These are phyloP conservation scores for Gymnocephalus cernua DNA, from an alignment of 2,113 vertebrate species.

Conservation along the genomic window DNA sequence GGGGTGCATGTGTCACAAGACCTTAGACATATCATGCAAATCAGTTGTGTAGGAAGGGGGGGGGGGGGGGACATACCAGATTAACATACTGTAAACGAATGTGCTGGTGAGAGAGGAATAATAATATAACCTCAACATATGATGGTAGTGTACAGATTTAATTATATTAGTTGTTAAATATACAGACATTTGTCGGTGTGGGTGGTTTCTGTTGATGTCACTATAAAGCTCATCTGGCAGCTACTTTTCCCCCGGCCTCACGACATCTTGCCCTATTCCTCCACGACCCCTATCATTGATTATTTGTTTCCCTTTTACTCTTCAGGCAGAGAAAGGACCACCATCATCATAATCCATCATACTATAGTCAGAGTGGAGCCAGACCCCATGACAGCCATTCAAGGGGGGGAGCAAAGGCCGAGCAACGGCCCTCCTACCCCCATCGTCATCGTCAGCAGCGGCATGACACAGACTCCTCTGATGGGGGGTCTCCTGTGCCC, in stretches of 20 bases:
- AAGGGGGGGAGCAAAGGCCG: conserved; percentile 76
- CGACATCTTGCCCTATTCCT: conserved; percentile 28
- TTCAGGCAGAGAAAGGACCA: conserved; percentile 84
- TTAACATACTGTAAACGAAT: background rate
- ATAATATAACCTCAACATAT: background rate
- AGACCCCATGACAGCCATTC: conserved; percentile 82
- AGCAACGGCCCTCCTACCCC: conserved; percentile 62
- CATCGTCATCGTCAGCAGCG: conserved; percentile 67
- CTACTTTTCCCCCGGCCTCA: conserved; percentile 10
- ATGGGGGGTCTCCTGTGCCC: conserved; percentile 71
- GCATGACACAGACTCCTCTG: conserved; percentile 74
- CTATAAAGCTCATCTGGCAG: conserved; percentile 8
- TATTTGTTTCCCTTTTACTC: conserved; percentile 77
- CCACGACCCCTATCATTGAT: conserved; percentile 59
- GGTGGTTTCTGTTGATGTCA: conserved; percentile 15
- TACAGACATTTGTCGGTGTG: background rate
- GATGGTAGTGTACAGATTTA: background rate
- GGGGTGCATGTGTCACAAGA: background rate
- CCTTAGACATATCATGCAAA: background rate
- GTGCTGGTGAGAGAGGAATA: background rate
- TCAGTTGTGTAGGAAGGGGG: background rate
- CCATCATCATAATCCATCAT: conserved; percentile 86
- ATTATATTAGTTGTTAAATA: background rate
- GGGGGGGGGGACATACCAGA: accelerated
- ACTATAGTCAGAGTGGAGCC: conserved; percentile 84